A percentile compares a stretch with the other conserved stretches of the same genome.
Conservation (phyloP, 1,140 invertebrate genomes). For the Pararge aegeria region DNA sequence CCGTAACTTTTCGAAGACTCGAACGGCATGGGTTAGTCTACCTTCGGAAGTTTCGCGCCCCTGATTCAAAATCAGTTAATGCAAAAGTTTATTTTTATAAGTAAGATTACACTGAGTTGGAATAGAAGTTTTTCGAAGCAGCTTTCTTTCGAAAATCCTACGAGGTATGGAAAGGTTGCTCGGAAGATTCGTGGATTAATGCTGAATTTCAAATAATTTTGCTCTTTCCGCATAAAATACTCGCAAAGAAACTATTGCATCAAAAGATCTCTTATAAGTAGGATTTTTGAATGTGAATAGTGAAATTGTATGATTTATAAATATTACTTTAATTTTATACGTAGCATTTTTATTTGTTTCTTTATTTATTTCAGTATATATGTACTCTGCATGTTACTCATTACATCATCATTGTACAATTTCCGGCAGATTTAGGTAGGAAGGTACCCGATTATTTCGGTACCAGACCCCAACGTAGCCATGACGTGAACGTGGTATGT, state of each 20-base stretch:
- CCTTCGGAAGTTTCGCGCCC: conserved; percentile 59
- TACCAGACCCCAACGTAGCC: conserved; percentile 45
- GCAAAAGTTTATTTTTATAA: conserved; percentile 82
- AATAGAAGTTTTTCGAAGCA: conserved; percentile 67
- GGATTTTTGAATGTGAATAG: too few relatives aligned
- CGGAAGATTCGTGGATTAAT: conserved; percentile 67
- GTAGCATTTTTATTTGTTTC: not conserved
- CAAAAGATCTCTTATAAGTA: conserved; percentile 10
- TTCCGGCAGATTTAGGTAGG: conserved; percentile 73
- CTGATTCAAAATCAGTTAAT: conserved; percentile 79
- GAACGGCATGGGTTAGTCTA: conserved; percentile 54
- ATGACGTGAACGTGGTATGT: conserved; percentile 38
- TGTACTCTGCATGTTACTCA: conserved; percentile 40
- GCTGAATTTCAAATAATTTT: conserved; percentile 70
- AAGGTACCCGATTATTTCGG: conserved; percentile 55
- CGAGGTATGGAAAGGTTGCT: conserved; percentile 65
- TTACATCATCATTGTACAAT: conserved; percentile 76
- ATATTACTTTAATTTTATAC: too few relatives aligned
- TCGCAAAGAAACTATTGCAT: conserved; percentile 14
- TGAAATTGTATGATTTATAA: too few relatives aligned
- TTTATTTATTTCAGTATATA: not conserved
- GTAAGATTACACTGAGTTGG: conserved; percentile 78
- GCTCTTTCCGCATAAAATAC: conserved; percentile 10
- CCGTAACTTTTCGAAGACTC: conserved; percentile 52
- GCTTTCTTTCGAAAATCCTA: conserved; percentile 72